Conservation (phyloP, 2,113 vertebrate genomes). For the Girardinichthys multiradiatus region DNA sequence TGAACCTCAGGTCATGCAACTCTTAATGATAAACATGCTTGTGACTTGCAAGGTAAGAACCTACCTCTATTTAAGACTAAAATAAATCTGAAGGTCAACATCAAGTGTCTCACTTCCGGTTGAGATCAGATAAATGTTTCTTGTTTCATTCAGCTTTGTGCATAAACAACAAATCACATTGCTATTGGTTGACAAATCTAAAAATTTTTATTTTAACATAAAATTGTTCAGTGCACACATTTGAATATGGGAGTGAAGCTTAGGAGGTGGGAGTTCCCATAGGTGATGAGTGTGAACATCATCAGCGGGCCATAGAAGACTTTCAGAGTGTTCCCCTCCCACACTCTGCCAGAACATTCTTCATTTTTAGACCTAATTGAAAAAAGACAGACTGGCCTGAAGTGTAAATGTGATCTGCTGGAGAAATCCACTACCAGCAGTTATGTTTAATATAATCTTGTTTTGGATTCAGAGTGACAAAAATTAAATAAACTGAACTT, state of each 20-base stretch:
- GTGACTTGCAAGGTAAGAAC: neutral
- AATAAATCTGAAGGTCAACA: constrained; percentile 10
- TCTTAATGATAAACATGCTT: neutral
- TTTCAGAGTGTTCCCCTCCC: constrained; percentile 54
- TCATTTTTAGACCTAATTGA: constrained; percentile 74
- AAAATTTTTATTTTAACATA: neutral
- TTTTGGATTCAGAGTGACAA: constrained; percentile 56
- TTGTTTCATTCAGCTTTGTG: neutral
- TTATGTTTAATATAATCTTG: constrained; percentile 74
- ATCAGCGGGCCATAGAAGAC: constrained; percentile 56
- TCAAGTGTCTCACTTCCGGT: constrained; percentile 2
- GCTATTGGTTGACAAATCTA: neutral
- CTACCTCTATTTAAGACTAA: constrained; percentile 3
- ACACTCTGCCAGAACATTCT: constrained; percentile 58
- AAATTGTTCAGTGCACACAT: constrained; percentile 1
- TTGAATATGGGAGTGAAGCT: constrained; percentile 1
- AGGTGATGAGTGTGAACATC: constrained; percentile 47
- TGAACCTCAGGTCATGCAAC: neutral
- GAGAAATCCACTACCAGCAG: constrained; percentile 66
- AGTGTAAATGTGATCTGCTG: constrained; percentile 74
- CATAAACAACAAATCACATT: neutral
- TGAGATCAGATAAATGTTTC: neutral
- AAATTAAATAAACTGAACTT: constrained; percentile 76
- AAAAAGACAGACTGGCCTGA: constrained; percentile 77
- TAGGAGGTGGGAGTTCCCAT: constrained; percentile 28